phyloP scores from a whole-genome alignment of 1,140 invertebrate genomes.

The Hylaeus volcanicus region DNA sequence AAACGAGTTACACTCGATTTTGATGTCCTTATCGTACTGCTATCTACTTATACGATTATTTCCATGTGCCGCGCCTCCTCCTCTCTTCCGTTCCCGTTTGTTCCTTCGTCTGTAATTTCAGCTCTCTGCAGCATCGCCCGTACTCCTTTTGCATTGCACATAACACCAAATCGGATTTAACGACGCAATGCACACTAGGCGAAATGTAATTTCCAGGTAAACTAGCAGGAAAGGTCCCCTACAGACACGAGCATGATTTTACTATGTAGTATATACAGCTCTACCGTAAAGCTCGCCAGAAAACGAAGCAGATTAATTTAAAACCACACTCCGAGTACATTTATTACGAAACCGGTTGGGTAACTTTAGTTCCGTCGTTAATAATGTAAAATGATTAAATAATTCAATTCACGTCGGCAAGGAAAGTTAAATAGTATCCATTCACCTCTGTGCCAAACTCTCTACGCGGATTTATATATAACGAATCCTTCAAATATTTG shows the following conservation, averaged over 20 bases:
- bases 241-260: background rate
- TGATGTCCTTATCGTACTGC: background rate
- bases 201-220: slow-evolving; percentile 40
- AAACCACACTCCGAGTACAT: background rate
- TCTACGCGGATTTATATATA: too few relatives aligned
- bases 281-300: background rate
- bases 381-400: background rate
- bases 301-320: slow-evolving; percentile 16
- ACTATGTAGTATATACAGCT: background rate
- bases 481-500: too few relatives aligned
- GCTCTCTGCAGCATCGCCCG: background rate
- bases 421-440: background rate
- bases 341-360: background rate
- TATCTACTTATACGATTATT: slow-evolving; percentile 32
- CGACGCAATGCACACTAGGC: slow-evolving; percentile 11
- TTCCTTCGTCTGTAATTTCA: slow-evolving; percentile 25
- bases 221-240: slow-evolving; percentile 3
- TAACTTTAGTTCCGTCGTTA: background rate
- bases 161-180: slow-evolving; percentile 36
- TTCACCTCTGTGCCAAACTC: too few relatives aligned
- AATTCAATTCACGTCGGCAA: background rate
- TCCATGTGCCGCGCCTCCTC: background rate
- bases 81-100: background rate
- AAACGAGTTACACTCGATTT: slow-evolving; percentile 1
- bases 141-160: slow-evolving; percentile 9